Evolutionary conservation across 1,140 invertebrate genomes (phyloP).

Genomic region (Lordiphosa mommai): DNA sequence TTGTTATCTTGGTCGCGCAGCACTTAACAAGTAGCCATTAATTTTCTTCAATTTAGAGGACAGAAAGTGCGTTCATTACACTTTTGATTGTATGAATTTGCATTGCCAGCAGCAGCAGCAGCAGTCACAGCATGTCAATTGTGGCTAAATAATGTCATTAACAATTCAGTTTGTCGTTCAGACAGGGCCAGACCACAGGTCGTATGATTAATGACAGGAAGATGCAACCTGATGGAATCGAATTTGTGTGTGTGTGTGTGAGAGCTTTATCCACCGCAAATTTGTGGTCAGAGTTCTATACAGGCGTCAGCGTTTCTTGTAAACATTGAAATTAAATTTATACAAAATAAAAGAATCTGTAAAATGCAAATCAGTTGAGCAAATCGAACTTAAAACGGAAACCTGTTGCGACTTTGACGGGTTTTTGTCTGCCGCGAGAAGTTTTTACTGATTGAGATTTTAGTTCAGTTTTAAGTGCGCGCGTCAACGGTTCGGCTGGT

Average conservation of each 20-base stretch:
- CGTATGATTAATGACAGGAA: slow-evolving; percentile 42
- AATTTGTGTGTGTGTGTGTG: neutral
- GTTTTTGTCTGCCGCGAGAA: slow-evolving; percentile 34
- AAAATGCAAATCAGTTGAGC: slow-evolving; percentile 33
- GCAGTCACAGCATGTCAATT: slow-evolving; percentile 5
- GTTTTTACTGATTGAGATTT: slow-evolving; percentile 38
- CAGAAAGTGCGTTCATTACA: neutral
- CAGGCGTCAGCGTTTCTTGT: slow-evolving; percentile 36
- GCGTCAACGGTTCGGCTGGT: slow-evolving; percentile 32
- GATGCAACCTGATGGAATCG: slow-evolving; percentile 7
- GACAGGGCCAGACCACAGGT: slow-evolving; percentile 29
- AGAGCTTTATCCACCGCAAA: neutral
- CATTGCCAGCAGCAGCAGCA: too few species aligned
- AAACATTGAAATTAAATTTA: slow-evolving; percentile 7
- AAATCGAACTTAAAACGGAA: slow-evolving; percentile 25
- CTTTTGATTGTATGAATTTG: neutral
- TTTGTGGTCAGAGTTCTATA: neutral
- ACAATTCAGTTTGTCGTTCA: neutral
- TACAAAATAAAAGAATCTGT: slow-evolving; percentile 16
- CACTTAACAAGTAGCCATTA: too few species aligned
- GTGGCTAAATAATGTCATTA: slow-evolving; percentile 8
- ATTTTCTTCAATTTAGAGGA: too few species aligned
- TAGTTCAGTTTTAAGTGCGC: slow-evolving; percentile 69
- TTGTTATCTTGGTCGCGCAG: too few species aligned
- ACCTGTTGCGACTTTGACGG: slow-evolving; percentile 23